Evolutionary conservation across 2,797 vertebrate species (phyloP), one percentile per base, ranked within the genome.

Genomic region (Falco novaeseelandiae): DNA sequence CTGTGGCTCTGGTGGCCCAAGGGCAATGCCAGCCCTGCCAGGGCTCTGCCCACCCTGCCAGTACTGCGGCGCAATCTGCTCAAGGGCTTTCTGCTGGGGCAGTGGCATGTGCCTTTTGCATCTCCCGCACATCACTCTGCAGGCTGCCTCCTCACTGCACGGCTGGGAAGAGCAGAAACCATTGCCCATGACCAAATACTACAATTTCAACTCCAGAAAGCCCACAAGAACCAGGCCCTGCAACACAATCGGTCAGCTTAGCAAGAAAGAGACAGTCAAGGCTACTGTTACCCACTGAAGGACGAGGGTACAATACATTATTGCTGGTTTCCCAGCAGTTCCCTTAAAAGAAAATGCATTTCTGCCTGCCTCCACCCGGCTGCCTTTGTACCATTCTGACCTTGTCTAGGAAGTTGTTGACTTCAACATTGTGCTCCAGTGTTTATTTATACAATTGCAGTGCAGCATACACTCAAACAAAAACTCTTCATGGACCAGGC

Each of bases 221-320:
- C 38, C 80, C 49, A 2, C 2, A 9, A 82, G 67, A 92, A 84
- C 63, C 88, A 71, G 44, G 26, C 44, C 26, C 76, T 61, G 49
- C 77, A 65, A 30, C 36, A 58, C 38, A 85, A 44, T 55, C 52
- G 83, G 89, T 52, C 76, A 49, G 21, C 21, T 80, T 59, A 93
- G 83, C 90, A 62, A 85, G 93, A 77, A 90, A 96, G 92, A 93
- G 83, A 82, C 69, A 98, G 98, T 96, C 98, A 98, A 99, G 98
- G 98, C 98, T 97, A 93, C 91, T 55, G 71, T 3, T 74, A 66
- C 83, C 91, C 78, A 96, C 83, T 93, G 61, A 97, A 98, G 97
- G 97, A 97, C 98, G 87, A 97, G 93, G 91, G 66, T 89, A 98
- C 95, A 93, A 95, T 97, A 98, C 63, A 48, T 93, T 87, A 92